phyloP scores from a whole-genome alignment of 1,140 invertebrate species.

The Rhopalosiphum maidis region DNA sequence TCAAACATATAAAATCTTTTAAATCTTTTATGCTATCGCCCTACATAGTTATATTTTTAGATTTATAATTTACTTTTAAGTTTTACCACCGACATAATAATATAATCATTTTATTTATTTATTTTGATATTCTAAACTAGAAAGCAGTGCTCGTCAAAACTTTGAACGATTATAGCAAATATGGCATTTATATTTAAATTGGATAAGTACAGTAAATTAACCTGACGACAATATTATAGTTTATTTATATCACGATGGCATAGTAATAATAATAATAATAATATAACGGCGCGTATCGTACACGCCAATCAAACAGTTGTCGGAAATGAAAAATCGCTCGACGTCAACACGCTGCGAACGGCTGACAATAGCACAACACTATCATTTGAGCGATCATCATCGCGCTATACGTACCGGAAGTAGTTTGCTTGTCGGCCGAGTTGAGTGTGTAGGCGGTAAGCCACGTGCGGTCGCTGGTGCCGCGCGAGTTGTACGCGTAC shows the following conservation, averaged over 20 bases:
- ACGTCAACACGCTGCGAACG: neutral
- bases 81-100: no score
- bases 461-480: constrained; percentile 73
- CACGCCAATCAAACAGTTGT: neutral
- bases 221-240: neutral
- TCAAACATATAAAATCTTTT: neutral
- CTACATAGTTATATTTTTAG: neutral
- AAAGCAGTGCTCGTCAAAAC: no score
- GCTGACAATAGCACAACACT: neutral
- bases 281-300: neutral
- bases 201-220: neutral
- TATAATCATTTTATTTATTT: no score
- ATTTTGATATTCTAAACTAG: no score
- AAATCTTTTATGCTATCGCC: neutral
- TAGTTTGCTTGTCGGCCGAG: constrained; percentile 80
- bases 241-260: neutral
- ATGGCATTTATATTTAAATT: neutral
- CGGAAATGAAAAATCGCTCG: neutral
- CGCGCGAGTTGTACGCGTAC: constrained; percentile 85
- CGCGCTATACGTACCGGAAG: constrained; percentile 64
- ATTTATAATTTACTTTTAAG: neutral
- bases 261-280: no score
- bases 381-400: neutral
- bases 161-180: neutral
- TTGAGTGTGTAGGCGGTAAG: constrained; percentile 75